phyloP scores from a whole-genome alignment of 1,140 invertebrate genomes.

The Diuraphis noxia region DNA sequence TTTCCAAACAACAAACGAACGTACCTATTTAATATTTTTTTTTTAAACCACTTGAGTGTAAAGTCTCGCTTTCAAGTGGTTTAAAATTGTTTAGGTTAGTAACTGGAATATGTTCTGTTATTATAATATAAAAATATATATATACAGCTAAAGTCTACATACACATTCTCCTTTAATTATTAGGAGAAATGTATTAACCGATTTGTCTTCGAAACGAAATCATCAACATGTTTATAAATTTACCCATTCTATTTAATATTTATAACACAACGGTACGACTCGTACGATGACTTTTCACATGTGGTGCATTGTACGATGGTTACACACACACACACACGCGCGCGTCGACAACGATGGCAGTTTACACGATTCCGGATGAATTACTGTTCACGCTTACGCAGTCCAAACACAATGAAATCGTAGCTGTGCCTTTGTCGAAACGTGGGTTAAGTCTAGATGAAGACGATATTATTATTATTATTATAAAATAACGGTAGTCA shows the following conservation, averaged over 20 bases:
- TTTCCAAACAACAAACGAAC: neutral
- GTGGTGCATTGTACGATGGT: neutral
- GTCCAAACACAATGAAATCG: slow-evolving; percentile 9
- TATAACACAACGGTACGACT: neutral
- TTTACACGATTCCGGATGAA: slow-evolving; percentile 15
- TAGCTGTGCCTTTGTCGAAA: neutral
- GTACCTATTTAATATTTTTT: neutral
- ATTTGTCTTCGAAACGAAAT: neutral
- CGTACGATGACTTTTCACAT: slow-evolving; percentile 17
- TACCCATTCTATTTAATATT: too few relatives aligned
- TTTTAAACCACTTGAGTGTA: neutral
- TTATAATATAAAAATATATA: neutral
- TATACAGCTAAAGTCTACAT: neutral
- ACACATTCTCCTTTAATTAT: neutral
- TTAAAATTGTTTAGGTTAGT: neutral
- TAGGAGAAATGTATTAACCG: neutral
- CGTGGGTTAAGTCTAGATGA: neutral
- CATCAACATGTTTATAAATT: neutral
- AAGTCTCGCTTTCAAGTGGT: neutral
- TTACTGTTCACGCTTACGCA: neutral
- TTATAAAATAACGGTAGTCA: neutral
- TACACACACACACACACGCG: neutral
- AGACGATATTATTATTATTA: neutral
- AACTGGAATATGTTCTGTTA: neutral
- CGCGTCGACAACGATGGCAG: neutral